Evolutionary conservation across 2,797 vertebrate species (phyloP).

Genomic region (Florisuga fusca): DNA sequence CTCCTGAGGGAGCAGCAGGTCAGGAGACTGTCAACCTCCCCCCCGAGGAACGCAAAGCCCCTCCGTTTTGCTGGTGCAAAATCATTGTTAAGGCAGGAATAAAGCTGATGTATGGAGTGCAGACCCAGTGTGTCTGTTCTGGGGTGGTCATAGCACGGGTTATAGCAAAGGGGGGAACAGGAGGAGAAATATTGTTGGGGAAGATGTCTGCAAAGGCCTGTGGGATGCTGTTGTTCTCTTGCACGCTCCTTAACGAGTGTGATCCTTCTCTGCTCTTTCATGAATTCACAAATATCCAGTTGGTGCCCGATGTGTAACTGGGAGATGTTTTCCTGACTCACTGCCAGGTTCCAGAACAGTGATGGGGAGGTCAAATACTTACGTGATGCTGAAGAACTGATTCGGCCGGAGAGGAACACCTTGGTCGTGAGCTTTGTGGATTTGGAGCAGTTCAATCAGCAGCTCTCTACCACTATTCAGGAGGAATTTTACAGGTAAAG

Average conservation of each 20-base stretch:
- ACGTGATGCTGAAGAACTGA: conserved; percentile 92
- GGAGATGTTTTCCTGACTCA: background rate
- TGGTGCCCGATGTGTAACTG: background rate
- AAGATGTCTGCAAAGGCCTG: background rate
- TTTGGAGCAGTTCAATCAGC: conserved; percentile 96
- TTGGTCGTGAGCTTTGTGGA: conserved; percentile 91
- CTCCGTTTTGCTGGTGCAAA: too few species aligned
- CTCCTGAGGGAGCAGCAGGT: background rate
- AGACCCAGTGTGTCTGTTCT: accelerated
- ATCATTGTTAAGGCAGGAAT: background rate
- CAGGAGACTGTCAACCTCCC: background rate
- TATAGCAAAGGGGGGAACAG: too few species aligned
- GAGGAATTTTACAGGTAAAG: conserved; percentile 96
- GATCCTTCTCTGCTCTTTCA: background rate
- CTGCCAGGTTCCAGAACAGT: conserved; percentile 87
- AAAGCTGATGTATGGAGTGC: background rate
- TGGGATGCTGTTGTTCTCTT: background rate
- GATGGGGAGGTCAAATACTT: conserved; percentile 96
- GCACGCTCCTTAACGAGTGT: accelerated
- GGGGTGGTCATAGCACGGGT: accelerated
- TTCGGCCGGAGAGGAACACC: conserved; percentile 95
- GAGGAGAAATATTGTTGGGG: background rate
- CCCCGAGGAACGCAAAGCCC: background rate
- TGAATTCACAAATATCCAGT: background rate
- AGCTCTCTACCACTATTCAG: conserved; percentile 95